A percentile compares a stretch with the other conserved stretches of the same genome.
Evolutionary conservation across 2,113 vertebrate species (phyloP).

Genomic region (Galemys pyrenaicus): DNA sequence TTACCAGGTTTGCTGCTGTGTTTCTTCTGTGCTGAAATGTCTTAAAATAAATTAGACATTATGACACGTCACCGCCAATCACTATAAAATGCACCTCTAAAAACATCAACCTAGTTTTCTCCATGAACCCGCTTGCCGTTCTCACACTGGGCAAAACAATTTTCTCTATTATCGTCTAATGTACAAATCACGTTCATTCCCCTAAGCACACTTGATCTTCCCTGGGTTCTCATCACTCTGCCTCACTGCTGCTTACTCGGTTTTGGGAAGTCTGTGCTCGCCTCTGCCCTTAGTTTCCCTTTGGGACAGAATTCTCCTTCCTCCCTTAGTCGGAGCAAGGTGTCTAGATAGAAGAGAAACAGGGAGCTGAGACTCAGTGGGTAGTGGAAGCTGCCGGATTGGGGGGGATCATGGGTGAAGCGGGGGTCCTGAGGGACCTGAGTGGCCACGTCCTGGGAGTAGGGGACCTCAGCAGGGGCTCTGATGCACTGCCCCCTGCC

Average conservation of each 20-base stretch:
- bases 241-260: rapidly evolving
- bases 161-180: neutral
- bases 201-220: rapidly evolving
- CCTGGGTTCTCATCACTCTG: neutral
- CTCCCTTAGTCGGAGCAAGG: neutral
- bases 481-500: neutral
- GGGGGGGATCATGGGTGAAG: neutral
- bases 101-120: neutral
- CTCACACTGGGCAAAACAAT: neutral
- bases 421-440: neutral
- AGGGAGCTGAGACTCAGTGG: neutral
- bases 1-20: neutral
- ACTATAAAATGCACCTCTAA: neutral
- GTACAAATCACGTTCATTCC: neutral
- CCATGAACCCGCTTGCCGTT: neutral
- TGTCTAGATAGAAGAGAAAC: neutral
- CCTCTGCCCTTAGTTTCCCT: neutral
- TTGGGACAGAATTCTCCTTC: neutral
- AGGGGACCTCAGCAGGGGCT: neutral
- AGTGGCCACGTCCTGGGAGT: neutral
- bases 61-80: neutral
- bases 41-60: neutral
- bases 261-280: no score
- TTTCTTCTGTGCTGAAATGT: neutral
- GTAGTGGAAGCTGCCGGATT: neutral